These are phyloP conservation scores for Hyphantria cunea DNA, from an alignment of 1,140 invertebrate species.

Conservation along the genomic window DNA sequence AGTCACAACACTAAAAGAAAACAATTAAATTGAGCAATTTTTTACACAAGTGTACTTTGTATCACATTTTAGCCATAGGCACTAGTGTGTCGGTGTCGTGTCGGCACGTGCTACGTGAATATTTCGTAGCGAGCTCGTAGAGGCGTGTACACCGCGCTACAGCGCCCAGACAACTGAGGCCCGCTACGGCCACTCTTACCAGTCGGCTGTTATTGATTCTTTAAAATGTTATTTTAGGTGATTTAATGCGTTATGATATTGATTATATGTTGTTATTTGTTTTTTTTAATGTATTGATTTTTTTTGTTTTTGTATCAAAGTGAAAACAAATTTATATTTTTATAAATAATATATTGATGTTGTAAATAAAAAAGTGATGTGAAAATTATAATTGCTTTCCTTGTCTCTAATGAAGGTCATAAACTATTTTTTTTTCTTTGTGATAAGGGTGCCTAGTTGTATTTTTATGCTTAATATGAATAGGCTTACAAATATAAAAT, in stretches of 20 bases:
- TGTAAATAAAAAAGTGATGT: no score
- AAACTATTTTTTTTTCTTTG: no score
- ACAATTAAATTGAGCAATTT: slow-evolving; percentile 35
- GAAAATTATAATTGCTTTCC: no score
- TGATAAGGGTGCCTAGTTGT: no score
- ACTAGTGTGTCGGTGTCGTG: slow-evolving; percentile 29
- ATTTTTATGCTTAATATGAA: no score
- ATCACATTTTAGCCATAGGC: slow-evolving; percentile 50
- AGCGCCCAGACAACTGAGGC: slow-evolving; percentile 64
- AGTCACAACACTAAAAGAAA: slow-evolving; percentile 40
- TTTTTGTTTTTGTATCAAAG: slow-evolving; percentile 4
- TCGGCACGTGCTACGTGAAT: slow-evolving; percentile 36
- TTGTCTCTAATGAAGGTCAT: no score
- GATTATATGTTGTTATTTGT: slow-evolving; percentile 20
- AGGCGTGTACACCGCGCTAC: slow-evolving; percentile 50
- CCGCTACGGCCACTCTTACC: slow-evolving; percentile 48
- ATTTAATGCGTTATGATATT: slow-evolving; percentile 61
- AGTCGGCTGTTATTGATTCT: slow-evolving; percentile 73
- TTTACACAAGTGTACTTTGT: slow-evolving; percentile 33
- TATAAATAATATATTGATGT: no score
- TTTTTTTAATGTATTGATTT: slow-evolving; percentile 6
- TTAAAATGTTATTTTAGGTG: slow-evolving; percentile 77
- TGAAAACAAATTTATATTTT: no score
- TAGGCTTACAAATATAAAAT: no score
- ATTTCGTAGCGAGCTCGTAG: slow-evolving; percentile 25